Conservation (phyloP, 2,113 vertebrate genomes). For the Pterocles gutturalis region DNA sequence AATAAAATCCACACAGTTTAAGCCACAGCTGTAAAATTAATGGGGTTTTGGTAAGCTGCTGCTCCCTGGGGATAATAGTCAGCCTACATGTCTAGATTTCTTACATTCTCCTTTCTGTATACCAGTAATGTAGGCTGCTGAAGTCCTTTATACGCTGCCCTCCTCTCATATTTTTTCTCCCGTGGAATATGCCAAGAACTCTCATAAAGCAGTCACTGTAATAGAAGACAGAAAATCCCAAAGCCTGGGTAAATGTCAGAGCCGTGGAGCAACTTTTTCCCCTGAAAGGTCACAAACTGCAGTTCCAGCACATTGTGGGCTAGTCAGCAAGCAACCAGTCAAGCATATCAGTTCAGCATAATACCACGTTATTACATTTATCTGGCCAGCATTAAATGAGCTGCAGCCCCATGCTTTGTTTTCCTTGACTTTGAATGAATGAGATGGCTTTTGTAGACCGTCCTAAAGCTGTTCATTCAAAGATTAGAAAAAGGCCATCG, state of each 20-base stretch:
- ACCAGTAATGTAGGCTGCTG: background rate
- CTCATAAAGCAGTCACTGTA: slow-evolving; percentile 12
- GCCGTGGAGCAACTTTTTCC: background rate
- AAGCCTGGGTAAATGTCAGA: slow-evolving; percentile 63
- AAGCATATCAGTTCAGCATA: slow-evolving; percentile 7
- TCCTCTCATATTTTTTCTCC: background rate
- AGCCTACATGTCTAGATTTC: background rate
- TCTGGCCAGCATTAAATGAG: slow-evolving; percentile 1
- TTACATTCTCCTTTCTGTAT: background rate
- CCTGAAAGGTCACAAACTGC: slow-evolving; percentile 40
- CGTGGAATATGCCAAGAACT: background rate
- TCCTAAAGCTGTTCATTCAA: background rate
- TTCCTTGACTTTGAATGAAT: background rate
- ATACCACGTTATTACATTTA: slow-evolving; percentile 56
- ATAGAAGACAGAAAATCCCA: slow-evolving; percentile 33
- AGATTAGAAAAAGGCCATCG: background rate
- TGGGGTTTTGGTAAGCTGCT: slow-evolving; percentile 10
- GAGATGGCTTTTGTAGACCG: background rate
- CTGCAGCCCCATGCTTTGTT: background rate
- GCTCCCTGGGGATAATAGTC: background rate
- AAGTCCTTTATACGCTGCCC: background rate
- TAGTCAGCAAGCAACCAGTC: background rate
- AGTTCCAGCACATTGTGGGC: background rate
- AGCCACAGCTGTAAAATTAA: slow-evolving; percentile 32
- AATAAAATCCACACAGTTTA: slow-evolving; percentile 9